Percentiles rank a stretch among this genome's conserved stretches.
These are phyloP conservation scores for Pangasius macronema DNA, from an alignment of 2,797 vertebrate species.

Conservation along the genomic window DNA sequence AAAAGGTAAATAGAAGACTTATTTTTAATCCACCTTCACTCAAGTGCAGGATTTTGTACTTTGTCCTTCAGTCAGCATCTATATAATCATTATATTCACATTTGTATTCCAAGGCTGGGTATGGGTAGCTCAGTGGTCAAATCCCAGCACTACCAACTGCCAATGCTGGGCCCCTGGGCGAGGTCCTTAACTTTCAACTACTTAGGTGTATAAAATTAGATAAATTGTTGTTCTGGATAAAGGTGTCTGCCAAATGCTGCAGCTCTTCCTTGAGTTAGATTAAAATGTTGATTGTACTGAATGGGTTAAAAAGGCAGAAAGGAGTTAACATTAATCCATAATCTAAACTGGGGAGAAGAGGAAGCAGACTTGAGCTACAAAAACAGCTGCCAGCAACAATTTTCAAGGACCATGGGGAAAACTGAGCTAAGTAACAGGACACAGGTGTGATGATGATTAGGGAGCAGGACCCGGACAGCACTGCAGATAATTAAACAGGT, in stretches of 20 bases:
- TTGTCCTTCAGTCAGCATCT: not conserved
- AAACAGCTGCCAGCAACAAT: not conserved
- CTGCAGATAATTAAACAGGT: conserved; percentile 17
- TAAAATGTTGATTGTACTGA: not conserved
- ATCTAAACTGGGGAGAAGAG: not conserved
- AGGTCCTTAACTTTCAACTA: too few relatives aligned
- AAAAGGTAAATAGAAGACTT: not conserved
- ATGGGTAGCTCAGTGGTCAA: too few relatives aligned
- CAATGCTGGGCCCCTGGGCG: too few relatives aligned
- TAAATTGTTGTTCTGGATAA: too few relatives aligned
- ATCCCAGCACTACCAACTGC: too few relatives aligned
- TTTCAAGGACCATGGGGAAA: not conserved
- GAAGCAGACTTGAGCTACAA: too few relatives aligned
- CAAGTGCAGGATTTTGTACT: not conserved
- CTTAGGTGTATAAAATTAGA: too few relatives aligned
- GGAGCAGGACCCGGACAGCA: not conserved
- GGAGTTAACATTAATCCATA: not conserved
- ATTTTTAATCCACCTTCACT: not conserved
- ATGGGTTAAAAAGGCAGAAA: not conserved
- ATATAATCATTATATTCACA: not conserved
- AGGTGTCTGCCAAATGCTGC: too few relatives aligned
- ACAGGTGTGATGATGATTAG: conserved; percentile 23
- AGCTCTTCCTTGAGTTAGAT: not conserved
- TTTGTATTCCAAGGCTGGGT: not conserved
- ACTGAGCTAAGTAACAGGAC: not conserved